Conservation (phyloP, 2,797 vertebrate species). For the Molossus alvarezi region DNA sequence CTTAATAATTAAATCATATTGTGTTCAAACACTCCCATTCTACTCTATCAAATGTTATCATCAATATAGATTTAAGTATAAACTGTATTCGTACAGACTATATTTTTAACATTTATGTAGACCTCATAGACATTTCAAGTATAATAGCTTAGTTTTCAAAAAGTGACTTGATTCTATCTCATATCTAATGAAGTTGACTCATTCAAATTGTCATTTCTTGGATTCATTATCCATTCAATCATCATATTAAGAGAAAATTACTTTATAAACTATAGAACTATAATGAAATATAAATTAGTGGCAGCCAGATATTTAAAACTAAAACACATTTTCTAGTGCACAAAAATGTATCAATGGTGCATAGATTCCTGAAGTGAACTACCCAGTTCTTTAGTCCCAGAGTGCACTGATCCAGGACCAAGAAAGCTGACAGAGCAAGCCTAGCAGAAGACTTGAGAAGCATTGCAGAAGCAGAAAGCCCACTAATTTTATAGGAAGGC, state of each 20-base stretch:
- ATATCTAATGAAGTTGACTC: constrained; percentile 8
- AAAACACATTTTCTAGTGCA: neutral
- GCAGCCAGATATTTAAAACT: neutral
- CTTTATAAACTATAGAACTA: neutral
- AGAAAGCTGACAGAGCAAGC: neutral
- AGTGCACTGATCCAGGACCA: neutral
- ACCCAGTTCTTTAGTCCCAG: neutral
- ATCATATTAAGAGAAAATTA: neutral
- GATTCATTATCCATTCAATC: constrained; percentile 20
- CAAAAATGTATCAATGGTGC: neutral
- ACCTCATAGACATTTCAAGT: neutral
- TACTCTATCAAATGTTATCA: constrained; percentile 19
- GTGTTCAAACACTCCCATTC: neutral
- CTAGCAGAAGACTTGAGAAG: neutral
- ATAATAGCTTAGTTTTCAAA: neutral
- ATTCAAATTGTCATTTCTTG: neutral
- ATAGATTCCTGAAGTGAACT: neutral
- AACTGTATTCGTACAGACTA: neutral
- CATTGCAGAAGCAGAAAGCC: neutral
- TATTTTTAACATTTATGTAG: neutral
- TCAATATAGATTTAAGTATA: neutral
- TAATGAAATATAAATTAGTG: constrained; percentile 13
- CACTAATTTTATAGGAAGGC: neutral
- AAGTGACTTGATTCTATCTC: neutral
- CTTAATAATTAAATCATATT: neutral